A percentile compares a stretch with the other conserved stretches of the same genome.
Conservation (phyloP, 37 sponge, comb jelly and placozoan genomes). For the Ianthella basta region DNA sequence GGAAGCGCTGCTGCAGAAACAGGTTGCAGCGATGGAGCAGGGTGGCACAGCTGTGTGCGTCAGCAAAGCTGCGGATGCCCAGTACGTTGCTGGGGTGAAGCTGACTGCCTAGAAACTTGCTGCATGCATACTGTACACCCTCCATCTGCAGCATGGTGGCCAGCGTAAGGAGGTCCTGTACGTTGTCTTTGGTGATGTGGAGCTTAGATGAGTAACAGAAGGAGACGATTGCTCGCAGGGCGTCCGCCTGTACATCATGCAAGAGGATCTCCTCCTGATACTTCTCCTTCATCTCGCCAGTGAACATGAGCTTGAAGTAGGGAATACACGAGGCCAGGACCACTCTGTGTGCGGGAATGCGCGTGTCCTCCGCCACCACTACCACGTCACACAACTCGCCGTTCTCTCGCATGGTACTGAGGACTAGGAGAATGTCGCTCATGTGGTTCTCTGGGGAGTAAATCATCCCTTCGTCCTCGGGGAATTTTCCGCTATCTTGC, state of each 20-base stretch:
- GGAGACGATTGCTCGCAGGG: conserved; percentile 48
- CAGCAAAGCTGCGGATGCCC: conserved; percentile 63
- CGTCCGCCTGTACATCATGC: conserved; percentile 47
- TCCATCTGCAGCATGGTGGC: conserved; percentile 63
- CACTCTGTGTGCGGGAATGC: conserved; percentile 35
- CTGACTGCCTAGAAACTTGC: conserved; percentile 58
- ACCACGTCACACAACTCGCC: conserved; percentile 33
- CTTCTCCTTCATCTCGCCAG: conserved; percentile 49
- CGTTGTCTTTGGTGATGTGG: conserved; percentile 48
- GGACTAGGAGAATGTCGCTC: conserved; percentile 13
- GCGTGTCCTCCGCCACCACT: background rate
- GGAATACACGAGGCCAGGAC: conserved; percentile 36
- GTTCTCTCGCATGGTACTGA: conserved; percentile 41
- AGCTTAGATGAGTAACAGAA: conserved; percentile 58
- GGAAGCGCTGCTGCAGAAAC: conserved; percentile 76
- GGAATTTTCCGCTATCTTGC: background rate
- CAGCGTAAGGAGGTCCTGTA: conserved; percentile 48
- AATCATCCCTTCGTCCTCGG: background rate
- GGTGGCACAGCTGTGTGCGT: conserved; percentile 40
- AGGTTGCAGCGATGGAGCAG: conserved; percentile 58
- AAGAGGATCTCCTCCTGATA: conserved; percentile 48
- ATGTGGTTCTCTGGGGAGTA: conserved; percentile 55
- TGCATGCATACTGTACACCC: conserved; percentile 68
- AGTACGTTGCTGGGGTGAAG: conserved; percentile 77
- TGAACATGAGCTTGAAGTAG: conserved; percentile 42